A percentile compares a stretch with the other conserved stretches of the same genome.
These are phyloP conservation scores for Crypturellus undulatus DNA, from an alignment of 2,113 vertebrate species.

Conservation along the genomic window DNA sequence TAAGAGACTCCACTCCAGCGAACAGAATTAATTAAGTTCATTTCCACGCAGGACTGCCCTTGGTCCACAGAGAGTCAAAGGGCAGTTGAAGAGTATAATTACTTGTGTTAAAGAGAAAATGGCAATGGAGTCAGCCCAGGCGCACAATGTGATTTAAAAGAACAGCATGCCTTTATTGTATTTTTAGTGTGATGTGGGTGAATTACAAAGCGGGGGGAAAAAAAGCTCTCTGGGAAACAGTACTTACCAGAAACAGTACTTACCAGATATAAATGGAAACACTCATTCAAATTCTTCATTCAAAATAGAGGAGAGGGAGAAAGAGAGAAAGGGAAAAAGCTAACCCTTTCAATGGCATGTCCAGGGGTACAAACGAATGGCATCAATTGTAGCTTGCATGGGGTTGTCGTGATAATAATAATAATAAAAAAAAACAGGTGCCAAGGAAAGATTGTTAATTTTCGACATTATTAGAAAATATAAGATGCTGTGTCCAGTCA, in stretches of 20 bases:
- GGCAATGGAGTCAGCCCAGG: constrained; percentile 20
- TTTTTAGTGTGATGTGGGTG: constrained; percentile 67
- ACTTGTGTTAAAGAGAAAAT: constrained; percentile 74
- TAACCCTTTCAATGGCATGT: not conserved
- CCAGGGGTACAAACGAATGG: not conserved
- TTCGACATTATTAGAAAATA: constrained; percentile 13
- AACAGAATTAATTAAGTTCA: constrained; percentile 76
- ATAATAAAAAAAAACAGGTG: not conserved
- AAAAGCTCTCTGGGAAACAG: constrained; percentile 41
- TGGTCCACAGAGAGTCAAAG: constrained; percentile 70
- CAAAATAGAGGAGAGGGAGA: constrained; percentile 1
- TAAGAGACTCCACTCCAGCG: constrained; percentile 57
- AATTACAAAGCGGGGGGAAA: constrained; percentile 25
- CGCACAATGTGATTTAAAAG: constrained; percentile 61
- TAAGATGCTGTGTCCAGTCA: not conserved
- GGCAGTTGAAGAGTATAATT: constrained; percentile 74
- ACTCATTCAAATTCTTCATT: constrained; percentile 46
- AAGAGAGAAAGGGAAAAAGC: not conserved
- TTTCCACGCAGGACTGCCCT: constrained; percentile 69
- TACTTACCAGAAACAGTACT: constrained; percentile 55
- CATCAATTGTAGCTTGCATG: not conserved
- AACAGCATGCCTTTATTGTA: constrained; percentile 59
- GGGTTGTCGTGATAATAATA: constrained; percentile 18
- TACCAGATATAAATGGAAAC: constrained; percentile 65
- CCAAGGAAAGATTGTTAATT: constrained; percentile 21